These are phyloP conservation scores for Peromyscus attwateri DNA, from an alignment of 2,797 vertebrate species.

Conservation along the genomic window DNA sequence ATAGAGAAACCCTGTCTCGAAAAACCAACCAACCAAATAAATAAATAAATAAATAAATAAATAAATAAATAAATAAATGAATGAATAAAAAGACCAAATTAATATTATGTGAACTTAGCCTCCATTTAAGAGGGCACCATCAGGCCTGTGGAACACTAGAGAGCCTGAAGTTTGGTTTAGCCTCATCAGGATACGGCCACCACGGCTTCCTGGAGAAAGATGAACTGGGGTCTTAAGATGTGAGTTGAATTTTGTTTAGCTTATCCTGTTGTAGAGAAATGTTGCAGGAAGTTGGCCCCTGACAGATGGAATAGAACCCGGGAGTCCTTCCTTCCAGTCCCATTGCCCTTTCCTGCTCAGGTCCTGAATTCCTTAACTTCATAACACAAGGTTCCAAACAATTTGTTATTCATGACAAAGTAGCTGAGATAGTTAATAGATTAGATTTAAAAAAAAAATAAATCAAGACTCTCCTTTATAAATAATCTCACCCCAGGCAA, in stretches of 20 bases:
- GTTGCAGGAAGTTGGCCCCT: not conserved
- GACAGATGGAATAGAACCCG: not conserved
- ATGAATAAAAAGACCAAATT: not conserved
- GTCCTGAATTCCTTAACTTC: not conserved
- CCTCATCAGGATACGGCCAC: not conserved
- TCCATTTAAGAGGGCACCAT: not conserved
- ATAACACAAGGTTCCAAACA: not conserved
- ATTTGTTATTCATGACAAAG: conserved; percentile 12
- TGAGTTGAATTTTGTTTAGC: not conserved
- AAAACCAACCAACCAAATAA: too few species aligned
- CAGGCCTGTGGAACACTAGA: not conserved
- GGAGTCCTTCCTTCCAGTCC: not conserved
- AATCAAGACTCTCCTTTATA: not conserved
- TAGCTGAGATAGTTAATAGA: not conserved
- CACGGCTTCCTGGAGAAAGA: conserved; percentile 2
- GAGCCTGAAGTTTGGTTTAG: not conserved
- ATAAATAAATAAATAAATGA: too few species aligned
- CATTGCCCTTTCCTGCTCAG: not conserved
- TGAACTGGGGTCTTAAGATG: not conserved
- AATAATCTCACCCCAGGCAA: not conserved
- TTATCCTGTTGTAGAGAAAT: not conserved
- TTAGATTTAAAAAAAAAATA: conserved; percentile 39
- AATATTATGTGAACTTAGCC: not conserved
- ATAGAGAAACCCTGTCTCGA: too few species aligned
- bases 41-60: too few species aligned